Evolutionary conservation across 2,888 invertebrate species (phyloP).

Genomic region (Helobdella robusta): DNA sequence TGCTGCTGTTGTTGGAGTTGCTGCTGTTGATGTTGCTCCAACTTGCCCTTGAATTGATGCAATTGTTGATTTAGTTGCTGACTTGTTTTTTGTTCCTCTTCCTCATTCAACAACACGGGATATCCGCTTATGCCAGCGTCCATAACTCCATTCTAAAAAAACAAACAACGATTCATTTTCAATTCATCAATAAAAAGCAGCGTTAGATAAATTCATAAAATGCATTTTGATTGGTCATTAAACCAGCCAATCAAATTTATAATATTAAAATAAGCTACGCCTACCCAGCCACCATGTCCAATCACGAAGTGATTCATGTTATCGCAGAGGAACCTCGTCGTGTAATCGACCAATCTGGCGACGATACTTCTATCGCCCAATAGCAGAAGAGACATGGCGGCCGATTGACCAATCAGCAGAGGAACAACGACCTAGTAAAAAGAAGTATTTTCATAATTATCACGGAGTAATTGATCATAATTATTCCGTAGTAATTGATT

Average conservation of each 20-base stretch:
- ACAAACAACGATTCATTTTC: background rate
- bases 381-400: constrained; percentile 13
- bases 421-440: constrained; percentile 16
- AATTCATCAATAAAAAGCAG: background rate
- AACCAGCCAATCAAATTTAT: background rate
- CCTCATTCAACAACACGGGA: background rate
- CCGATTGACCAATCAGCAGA: constrained; percentile 9
- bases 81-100: no score
- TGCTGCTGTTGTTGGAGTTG: no score
- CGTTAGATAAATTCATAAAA: background rate
- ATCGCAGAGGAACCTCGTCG: constrained; percentile 17
- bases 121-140: background rate
- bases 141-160: background rate
- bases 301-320: background rate
- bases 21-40: no score
- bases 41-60: no score
- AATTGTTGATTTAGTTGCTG: no score
- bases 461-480: background rate
- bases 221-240: background rate
- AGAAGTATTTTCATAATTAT: background rate
- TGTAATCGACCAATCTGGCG: constrained; percentile 14
- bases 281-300: constrained; percentile 18
- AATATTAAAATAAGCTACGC: background rate
- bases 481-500: background rate
- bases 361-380: constrained; percentile 20